Evolutionary conservation across 2,113 vertebrate genomes (phyloP).

Genomic region (Ranitomeya variabilis): DNA sequence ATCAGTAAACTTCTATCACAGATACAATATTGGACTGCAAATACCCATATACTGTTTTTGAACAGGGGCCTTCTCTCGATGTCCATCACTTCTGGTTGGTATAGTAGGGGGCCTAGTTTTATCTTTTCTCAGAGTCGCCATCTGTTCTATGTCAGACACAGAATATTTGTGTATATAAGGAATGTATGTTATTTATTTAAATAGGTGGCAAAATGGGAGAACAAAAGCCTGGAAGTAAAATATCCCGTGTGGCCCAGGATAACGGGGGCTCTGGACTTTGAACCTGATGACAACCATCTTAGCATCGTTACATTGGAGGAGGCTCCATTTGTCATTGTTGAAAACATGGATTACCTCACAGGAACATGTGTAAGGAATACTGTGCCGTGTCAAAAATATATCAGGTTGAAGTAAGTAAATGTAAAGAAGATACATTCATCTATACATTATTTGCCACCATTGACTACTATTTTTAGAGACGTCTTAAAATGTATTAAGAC

Average conservation of each 20-base stretch:
- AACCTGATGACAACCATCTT: slow-evolving; percentile 93
- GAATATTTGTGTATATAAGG: background rate
- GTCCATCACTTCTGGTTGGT: too few species aligned
- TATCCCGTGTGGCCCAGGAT: slow-evolving; percentile 95
- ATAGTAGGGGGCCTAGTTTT: background rate
- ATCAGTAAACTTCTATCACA: too few species aligned
- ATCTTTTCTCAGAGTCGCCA: background rate
- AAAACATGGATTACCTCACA: slow-evolving; percentile 92
- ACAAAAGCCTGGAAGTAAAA: slow-evolving; percentile 87
- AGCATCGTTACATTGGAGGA: slow-evolving; percentile 98
- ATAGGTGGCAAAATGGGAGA: slow-evolving; percentile 97
- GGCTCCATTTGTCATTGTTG: slow-evolving; percentile 95
- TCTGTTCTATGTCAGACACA: background rate
- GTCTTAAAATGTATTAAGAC: background rate
- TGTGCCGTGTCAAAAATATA: slow-evolving; percentile 91
- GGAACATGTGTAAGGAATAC: slow-evolving; percentile 97
- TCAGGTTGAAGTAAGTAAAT: slow-evolving; percentile 87
- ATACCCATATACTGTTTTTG: too few species aligned
- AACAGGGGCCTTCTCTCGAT: too few species aligned
- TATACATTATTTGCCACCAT: background rate
- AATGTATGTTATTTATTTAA: slow-evolving; percentile 44
- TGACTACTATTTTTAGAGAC: background rate
- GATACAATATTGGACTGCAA: too few species aligned
- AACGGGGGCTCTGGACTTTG: slow-evolving; percentile 89
- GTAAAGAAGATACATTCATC: background rate